Percentiles rank a stretch among this genome's conserved stretches.
Conservation (phyloP, 2,113 vertebrate genomes). For the Conger conger region DNA sequence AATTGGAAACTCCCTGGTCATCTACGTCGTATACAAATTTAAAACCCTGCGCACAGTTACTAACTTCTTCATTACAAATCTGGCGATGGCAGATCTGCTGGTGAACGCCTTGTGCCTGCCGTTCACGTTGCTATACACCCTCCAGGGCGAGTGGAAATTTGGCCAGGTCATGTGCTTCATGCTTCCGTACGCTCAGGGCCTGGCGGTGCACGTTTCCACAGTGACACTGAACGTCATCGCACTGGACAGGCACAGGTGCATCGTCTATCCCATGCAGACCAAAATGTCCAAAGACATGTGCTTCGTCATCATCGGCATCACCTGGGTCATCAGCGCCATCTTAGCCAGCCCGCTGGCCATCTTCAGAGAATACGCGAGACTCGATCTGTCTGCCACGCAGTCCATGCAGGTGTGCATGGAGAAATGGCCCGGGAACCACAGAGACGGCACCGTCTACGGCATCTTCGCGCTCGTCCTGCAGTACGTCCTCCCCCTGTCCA, state of each 20-base stretch:
- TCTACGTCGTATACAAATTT: constrained; percentile 88
- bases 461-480: constrained; percentile 84
- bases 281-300: constrained; percentile 87
- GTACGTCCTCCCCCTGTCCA: constrained; percentile 80
- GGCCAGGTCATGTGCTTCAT: constrained; percentile 84
- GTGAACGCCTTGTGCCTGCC: constrained; percentile 90
- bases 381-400: constrained; percentile 75
- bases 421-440: constrained; percentile 82
- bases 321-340: constrained; percentile 84
- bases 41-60: constrained; percentile 89
- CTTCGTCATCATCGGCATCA: constrained; percentile 79
- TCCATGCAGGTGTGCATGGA: constrained; percentile 84
- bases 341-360: constrained; percentile 90
- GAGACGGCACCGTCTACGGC: constrained; percentile 83
- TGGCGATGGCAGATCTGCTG: constrained; percentile 87
- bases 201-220: constrained; percentile 90
- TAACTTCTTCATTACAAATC: constrained; percentile 92
- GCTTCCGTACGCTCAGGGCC: constrained; percentile 87
- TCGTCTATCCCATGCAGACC: constrained; percentile 86
- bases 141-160: constrained; percentile 87
- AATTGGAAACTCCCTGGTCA: constrained; percentile 86
- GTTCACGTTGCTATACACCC: constrained; percentile 86
- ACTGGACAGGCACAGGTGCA: constrained; percentile 87
- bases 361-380: constrained; percentile 84
- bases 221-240: constrained; percentile 92